Base-by-base conservation (phyloP, 2,888 invertebrate genomes). In the Coelinius sp. region DNA sequence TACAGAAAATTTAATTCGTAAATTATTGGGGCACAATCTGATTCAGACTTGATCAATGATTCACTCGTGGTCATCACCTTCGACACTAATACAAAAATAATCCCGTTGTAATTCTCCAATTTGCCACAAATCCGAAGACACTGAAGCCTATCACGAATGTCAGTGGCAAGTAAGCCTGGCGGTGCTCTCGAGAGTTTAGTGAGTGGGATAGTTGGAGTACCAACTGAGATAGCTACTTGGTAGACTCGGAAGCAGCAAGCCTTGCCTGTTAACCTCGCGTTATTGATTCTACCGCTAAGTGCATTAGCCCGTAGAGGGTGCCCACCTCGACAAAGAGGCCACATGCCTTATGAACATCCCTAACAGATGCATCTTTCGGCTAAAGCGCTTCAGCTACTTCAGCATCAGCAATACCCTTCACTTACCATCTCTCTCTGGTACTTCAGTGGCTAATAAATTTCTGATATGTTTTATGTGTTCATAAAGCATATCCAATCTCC, bases 161-260 rank as follows among this genome's bases (percentile, higher is more conserved):
- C 59, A 59, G 35, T 17, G 17, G 59, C 56, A 27, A 59, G 59
- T 35, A 59, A 59, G 17, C 17, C 14, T 7, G 25, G 53, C 7
- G 14, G 20, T n/a, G 62, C 44, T 24, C 38, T 49, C 25, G 56
- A 62, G 74, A 70, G 76, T 77, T 75, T 76, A 76, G 75, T 74
- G 77, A 79, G 73, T 67, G 66, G 67, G 73, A 78, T 80, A 75
- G 80, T 78, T 79, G 70, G 77, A 80, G 77, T 74, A 78, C 73
- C 64, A 76, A 66, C 68, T 78, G 74, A 68, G 56, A 53, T 71
- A 52, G 75, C 69, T 78, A 67, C 75, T 75, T 77, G 68, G 31
- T 20, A 31, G 24, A 66, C 75, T 75, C 74, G 70, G 53, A 25
- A n/a, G 53, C 59, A 59, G 20, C 56, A 12, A 62, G 35, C 38